A percentile compares a stretch with the other conserved stretches of the same genome.
Conservation (phyloP, 2,888 invertebrate genomes). For the Herminia tarsipennalis region DNA sequence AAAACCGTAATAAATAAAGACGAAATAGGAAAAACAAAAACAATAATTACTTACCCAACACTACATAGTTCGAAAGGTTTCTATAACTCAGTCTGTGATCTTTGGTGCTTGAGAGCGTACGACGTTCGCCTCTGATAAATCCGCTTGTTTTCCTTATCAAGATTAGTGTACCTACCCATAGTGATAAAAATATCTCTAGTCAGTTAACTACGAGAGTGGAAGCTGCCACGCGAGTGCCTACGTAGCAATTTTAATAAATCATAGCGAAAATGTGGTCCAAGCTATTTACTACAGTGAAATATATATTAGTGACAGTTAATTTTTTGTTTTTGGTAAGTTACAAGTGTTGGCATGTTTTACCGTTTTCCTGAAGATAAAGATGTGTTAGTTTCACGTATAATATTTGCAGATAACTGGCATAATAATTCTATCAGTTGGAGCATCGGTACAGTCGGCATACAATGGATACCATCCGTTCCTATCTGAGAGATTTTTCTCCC, state of each 20-base stretch:
- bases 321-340: conserved; percentile 78
- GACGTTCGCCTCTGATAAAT: conserved; percentile 57
- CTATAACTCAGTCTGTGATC: conserved; percentile 19
- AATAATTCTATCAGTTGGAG: conserved; percentile 90
- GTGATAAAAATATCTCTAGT: conserved; percentile 76
- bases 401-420: conserved; percentile 91
- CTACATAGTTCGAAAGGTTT: neutral
- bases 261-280: conserved; percentile 72
- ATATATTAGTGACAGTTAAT: conserved; percentile 70
- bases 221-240: conserved; percentile 54
- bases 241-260: conserved; percentile 36
- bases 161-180: conserved; percentile 63
- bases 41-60: neutral
- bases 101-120: conserved; percentile 28
- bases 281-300: conserved; percentile 79
- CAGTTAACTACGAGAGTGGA: conserved; percentile 56
- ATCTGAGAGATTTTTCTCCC: conserved; percentile 88
- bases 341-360: too few relatives aligned
- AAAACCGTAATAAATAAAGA: neutral
- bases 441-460: conserved; percentile 88
- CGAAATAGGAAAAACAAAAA: neutral
- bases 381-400: conserved; percentile 23
- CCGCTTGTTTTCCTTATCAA: conserved; percentile 80
- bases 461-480: conserved; percentile 89
- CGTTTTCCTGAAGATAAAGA: too few relatives aligned